Evolutionary conservation across 2,888 invertebrate species (phyloP).

Genomic region (Trachelus tabidus): DNA sequence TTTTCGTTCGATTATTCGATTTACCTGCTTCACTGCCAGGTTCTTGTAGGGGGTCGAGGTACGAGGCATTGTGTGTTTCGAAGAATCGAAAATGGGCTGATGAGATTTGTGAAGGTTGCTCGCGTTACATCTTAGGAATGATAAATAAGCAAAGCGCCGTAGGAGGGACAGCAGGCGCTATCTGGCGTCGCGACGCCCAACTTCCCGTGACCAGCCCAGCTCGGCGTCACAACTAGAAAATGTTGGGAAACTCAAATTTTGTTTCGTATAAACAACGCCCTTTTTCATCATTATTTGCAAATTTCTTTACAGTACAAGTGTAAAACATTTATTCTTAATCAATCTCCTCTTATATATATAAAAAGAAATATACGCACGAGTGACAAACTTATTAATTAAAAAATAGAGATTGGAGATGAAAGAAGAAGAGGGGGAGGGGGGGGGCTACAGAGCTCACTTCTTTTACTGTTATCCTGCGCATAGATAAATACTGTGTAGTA

Average conservation of each 20-base stretch:
- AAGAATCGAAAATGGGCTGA: neutral
- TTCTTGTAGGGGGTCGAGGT: neutral
- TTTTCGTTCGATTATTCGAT: neutral
- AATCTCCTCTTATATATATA: slow-evolving; percentile 37
- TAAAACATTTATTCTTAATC: slow-evolving; percentile 52
- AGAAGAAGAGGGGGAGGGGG: neutral
- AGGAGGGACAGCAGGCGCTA: neutral
- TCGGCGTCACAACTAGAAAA: neutral
- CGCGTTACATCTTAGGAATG: neutral
- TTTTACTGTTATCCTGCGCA: neutral
- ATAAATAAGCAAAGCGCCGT: neutral
- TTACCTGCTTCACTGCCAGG: neutral
- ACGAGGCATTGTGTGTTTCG: neutral
- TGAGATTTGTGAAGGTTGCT: neutral
- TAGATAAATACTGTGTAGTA: slow-evolving; percentile 32
- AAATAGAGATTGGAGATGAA: neutral
- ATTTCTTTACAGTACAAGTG: slow-evolving; percentile 47
- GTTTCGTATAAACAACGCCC: slow-evolving; percentile 38
- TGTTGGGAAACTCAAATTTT: slow-evolving; percentile 12
- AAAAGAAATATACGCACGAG: slow-evolving; percentile 31
- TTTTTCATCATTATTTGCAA: slow-evolving; percentile 47
- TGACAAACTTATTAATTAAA: slow-evolving; percentile 21
- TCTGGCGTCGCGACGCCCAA: neutral
- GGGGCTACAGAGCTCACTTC: neutral
- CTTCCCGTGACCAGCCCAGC: neutral